Conservation (phyloP, 2,888 invertebrate genomes). For the Agriotes lineatus region DNA sequence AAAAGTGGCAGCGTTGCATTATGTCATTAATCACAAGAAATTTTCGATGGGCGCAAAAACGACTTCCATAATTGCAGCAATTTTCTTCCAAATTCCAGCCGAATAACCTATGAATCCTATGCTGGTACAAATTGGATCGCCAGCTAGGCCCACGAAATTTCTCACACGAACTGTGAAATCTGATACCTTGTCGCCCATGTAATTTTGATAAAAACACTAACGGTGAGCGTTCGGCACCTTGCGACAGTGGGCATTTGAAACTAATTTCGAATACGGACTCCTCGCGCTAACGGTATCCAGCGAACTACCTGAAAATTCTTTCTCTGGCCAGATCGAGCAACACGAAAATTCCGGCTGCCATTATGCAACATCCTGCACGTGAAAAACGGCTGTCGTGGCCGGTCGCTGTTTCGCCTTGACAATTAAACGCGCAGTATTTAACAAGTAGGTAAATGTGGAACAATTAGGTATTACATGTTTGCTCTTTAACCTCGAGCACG, state of each 20-base stretch:
- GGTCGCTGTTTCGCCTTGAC: slow-evolving; percentile 21
- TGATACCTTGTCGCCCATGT: background rate
- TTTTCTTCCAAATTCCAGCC: no score
- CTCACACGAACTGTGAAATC: slow-evolving; percentile 5
- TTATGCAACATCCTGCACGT: slow-evolving; percentile 13
- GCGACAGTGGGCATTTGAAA: background rate
- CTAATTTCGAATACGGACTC: background rate
- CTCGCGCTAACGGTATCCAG: background rate
- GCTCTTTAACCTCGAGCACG: slow-evolving; percentile 32
- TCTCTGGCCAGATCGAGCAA: slow-evolving; percentile 1
- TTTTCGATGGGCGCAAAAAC: no score
- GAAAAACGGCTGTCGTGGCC: background rate
- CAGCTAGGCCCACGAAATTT: no score
- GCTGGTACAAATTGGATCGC: no score
- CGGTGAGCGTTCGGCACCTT: slow-evolving; percentile 1
- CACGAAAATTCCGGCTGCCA: background rate
- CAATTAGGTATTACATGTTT: slow-evolving; percentile 21
- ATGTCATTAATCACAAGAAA: no score
- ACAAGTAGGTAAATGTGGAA: slow-evolving; percentile 29
- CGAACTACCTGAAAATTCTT: background rate
- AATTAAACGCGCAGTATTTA: slow-evolving; percentile 21
- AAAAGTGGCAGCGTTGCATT: no score
- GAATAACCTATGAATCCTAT: no score
- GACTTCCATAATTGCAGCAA: no score
- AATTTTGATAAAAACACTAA: slow-evolving; percentile 4